Evolutionary conservation across 2,888 invertebrate genomes (phyloP).

Genomic region (Podotricha telesiphe): DNA sequence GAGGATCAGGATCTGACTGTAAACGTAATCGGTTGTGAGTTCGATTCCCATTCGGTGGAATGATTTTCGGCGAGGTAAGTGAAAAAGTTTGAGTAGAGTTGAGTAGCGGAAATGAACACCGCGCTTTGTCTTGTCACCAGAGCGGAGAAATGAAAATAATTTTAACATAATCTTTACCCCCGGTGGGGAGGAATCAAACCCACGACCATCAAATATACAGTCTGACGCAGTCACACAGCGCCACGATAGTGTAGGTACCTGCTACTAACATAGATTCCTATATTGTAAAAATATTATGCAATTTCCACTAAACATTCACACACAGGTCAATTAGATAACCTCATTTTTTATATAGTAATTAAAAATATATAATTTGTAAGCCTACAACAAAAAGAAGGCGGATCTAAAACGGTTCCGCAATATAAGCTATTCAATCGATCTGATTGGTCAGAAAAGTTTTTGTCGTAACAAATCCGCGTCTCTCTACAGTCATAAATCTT

Average conservation of each 20-base stretch:
- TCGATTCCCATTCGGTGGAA: background rate
- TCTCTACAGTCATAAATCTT: constrained; percentile 10
- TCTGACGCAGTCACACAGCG: too few species aligned
- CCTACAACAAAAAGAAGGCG: background rate
- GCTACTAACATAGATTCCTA: background rate
- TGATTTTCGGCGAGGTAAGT: too few species aligned
- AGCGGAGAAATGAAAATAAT: too few species aligned
- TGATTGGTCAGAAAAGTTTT: constrained; percentile 4
- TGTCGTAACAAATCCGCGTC: constrained; percentile 1
- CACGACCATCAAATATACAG: too few species aligned
- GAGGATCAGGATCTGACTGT: too few species aligned
- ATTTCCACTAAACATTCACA: background rate
- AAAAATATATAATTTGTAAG: background rate
- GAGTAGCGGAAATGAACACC: too few species aligned
- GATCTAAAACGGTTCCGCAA: background rate
- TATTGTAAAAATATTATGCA: background rate
- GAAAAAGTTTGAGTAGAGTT: too few species aligned
- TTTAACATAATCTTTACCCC: too few species aligned
- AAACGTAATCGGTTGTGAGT: background rate
- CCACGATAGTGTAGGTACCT: too few species aligned
- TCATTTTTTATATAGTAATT: background rate
- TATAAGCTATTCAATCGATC: background rate
- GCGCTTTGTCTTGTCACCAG: too few species aligned
- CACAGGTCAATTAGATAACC: background rate
- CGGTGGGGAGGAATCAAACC: too few species aligned